Evolutionary conservation across 1,140 invertebrate genomes (phyloP).

Genomic region (Drosophila kikkawai): DNA sequence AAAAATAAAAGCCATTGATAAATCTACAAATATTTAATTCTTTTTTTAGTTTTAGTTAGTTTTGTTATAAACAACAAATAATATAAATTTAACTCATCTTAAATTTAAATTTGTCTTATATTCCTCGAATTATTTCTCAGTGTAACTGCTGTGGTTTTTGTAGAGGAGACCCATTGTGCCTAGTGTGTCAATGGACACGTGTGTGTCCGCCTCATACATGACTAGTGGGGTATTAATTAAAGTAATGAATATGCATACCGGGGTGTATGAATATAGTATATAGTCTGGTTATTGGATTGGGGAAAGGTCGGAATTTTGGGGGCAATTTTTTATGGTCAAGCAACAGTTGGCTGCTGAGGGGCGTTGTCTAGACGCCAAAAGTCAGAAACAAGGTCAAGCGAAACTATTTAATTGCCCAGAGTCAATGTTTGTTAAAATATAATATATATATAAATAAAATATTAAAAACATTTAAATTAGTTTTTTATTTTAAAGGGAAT

Average conservation of each 20-base stretch:
- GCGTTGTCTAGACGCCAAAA: constrained; percentile 19
- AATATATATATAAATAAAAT: not conserved
- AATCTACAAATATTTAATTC: not conserved
- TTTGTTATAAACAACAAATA: too few species aligned
- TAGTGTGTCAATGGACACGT: constrained; percentile 44
- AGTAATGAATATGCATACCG: constrained; percentile 42
- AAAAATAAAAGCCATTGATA: not conserved
- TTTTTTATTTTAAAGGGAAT: not conserved
- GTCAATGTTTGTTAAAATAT: not conserved
- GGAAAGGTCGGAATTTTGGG: constrained; percentile 4
- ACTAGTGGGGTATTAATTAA: constrained; percentile 43
- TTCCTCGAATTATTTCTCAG: not conserved
- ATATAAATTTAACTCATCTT: too few species aligned
- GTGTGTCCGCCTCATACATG: constrained; percentile 56
- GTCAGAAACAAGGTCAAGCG: not conserved
- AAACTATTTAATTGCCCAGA: not conserved
- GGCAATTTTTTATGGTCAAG: constrained; percentile 11
- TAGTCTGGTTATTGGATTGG: constrained; percentile 1
- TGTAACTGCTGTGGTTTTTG: constrained; percentile 1
- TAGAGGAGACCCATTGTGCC: constrained; percentile 2
- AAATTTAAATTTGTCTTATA: too few species aligned
- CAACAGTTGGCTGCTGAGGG: constrained; percentile 30
- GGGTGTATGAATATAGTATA: not conserved
- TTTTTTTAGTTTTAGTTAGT: not conserved
- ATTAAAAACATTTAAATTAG: not conserved